Evolutionary conservation across 2,888 invertebrate genomes (phyloP), one percentile per base, ranked within the genome.

Genomic region (Phragmatobia fuliginosa): DNA sequence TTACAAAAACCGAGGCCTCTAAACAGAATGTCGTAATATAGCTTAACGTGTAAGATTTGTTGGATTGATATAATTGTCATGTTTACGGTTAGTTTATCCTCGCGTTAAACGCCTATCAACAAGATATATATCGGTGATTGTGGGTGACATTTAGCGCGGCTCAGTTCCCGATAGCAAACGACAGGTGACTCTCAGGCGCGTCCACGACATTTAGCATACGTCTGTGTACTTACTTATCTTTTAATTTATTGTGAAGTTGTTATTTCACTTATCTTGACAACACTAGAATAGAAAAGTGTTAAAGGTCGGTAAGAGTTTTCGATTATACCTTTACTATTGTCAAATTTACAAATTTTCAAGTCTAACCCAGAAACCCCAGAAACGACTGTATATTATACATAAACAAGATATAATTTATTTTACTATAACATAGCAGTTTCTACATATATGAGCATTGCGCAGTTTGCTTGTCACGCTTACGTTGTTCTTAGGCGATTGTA

Each of bases 391-490:
- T n/a, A n/a, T n/a, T n/a, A n/a, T n/a, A n/a, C n/a, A n/a, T n/a
- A n/a, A n/a, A n/a, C n/a, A n/a, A n/a, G n/a, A n/a, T n/a, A 18
- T 41, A 25, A 14, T 1, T n/a, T 11, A 33, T 8, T 33, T 8
- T 33, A 36, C 11, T 36, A 36, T 36, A 2, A 36, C 36, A 36
- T 36, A 36, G 36, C 36, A 36, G 36, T 36, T 28, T 28, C 28
- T 14, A 56, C 25, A 2, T 68, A 77, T 75, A 69, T 25, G 62
- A 75, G 77, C 70, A 75, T 73, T 77, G 68, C 63, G 59, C 21
- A 41, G 41, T n/a, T 38, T 10, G 45, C 28, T 31, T 25, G 63
- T 61, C 62, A 41, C 7, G 32, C 41, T 16, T 52, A 52, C 68
- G 25, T 65, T 56, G 32, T 61, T 62, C 62, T 25, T 16, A 64